phyloP scores from a whole-genome alignment of 2,797 vertebrate genomes.

The Podargus strigoides region DNA sequence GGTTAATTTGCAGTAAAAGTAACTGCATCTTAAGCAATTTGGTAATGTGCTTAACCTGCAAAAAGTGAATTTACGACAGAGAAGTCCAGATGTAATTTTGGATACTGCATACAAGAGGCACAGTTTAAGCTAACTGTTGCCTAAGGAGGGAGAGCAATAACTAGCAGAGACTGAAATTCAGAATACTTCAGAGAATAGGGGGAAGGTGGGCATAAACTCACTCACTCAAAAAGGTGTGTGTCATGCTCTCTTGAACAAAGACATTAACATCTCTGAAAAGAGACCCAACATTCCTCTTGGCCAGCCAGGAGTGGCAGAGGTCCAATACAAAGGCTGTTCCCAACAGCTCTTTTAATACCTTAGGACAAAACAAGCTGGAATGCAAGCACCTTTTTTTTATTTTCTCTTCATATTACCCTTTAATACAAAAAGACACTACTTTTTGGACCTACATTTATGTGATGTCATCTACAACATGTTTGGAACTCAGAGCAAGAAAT shows the following conservation, averaged over 20 bases:
- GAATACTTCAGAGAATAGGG: background rate
- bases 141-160: background rate
- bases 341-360: background rate
- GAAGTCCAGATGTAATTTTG: conserved; percentile 29
- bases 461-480: background rate
- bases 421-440: background rate
- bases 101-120: background rate
- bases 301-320: background rate
- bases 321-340: background rate
- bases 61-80: conserved; percentile 26
- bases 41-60: conserved; percentile 48
- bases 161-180: background rate
- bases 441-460: background rate
- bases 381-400: background rate
- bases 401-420: background rate
- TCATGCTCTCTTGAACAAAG: background rate
- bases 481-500: background rate
- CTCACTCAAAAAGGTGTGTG: background rate
- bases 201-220: background rate
- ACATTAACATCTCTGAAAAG: background rate
- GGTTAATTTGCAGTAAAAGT: conserved; percentile 52
- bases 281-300: background rate
- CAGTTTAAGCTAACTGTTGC: background rate
- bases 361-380: background rate
- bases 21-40: conserved; percentile 37